Base-by-base conservation (phyloP, 1,140 invertebrate genomes). In the Liolophura sinensis region DNA sequence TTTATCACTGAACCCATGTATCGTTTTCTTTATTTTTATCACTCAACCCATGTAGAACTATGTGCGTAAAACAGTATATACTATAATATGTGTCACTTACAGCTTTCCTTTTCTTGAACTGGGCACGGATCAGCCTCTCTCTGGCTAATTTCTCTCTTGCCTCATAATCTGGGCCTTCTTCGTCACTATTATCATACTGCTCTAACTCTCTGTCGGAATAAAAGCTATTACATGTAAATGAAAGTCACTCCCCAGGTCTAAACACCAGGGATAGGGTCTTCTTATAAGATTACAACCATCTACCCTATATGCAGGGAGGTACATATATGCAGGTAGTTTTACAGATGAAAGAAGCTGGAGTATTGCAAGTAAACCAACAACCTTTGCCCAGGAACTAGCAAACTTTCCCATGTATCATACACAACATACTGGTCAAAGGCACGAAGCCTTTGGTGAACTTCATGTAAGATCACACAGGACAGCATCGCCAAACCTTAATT, bases 81-180 rank as follows among this genome's bases (percentile, higher is more conserved):
- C 24, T 20, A 5, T 54, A 5, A 20, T 54, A 20, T 3, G 18
- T 3, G 24, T 54, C 46, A 57, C 71, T 58, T 25, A 74, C 75
- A 46, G 75, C 72, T 72, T 75, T 84, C 40, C 84, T 69, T 64
- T 81, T 81, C 61, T 79, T 77, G 64, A 85, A 85, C 64, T 85
- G 78, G 9, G 78, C 73, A 62, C 65, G 74, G 55, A 86, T 85
- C 14, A 83, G 60, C 14, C 68, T 76, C 27, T 70, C 65, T 59
- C 82, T 68, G 22, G 73, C 63, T 31, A 75, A 70, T 57, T 76
- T 80, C 51, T 81, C 77, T 56, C 66, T 65, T n/a, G 69, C 64
- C 47, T 73, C 75, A 57, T 69, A 15, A 7, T 70, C 65, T 25
- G 69, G 52, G 22, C 56, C 65, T 56, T 69, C 70, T n/a, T 77